Percentiles rank a stretch among this genome's conserved stretches.
These are phyloP conservation scores for Nixonia krombeini DNA, from an alignment of 1,140 invertebrate genomes.

Conservation along the genomic window DNA sequence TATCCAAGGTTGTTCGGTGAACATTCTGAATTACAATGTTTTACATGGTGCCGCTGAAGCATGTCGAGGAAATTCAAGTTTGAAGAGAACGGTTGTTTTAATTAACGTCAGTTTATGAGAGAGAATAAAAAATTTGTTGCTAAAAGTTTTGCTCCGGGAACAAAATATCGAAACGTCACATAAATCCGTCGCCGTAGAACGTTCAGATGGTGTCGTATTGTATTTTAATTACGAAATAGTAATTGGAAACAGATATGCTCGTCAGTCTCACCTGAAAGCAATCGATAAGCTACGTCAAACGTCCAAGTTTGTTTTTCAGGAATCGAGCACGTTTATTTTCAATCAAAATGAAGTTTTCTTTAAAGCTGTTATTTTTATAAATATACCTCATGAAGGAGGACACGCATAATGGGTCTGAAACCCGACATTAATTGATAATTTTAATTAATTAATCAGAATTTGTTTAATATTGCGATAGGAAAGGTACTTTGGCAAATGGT, in stretches of 20 bases:
- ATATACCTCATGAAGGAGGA: not conserved
- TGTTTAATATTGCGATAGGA: no score
- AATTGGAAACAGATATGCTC: constrained; percentile 4
- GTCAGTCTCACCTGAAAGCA: constrained; percentile 2
- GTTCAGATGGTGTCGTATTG: constrained; percentile 6
- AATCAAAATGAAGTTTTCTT: not conserved
- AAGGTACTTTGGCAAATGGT: no score
- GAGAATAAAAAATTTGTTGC: no score
- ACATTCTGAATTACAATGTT: no score
- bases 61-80: no score
- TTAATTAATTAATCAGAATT: not conserved
- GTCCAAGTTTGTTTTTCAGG: constrained; percentile 3
- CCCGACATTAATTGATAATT: not conserved
- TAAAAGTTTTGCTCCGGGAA: no score
- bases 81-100: no score
- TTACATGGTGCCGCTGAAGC: no score
- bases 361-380: not conserved
- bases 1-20: no score
- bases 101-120: no score
- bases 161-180: no score
- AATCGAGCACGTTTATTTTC: constrained; percentile 1
- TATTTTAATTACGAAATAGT: constrained; percentile 1
- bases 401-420: not conserved
- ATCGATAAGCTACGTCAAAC: constrained; percentile 1
- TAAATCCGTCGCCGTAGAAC: not conserved